A percentile compares a stretch with the other conserved stretches of the same genome.
Evolutionary conservation across 2,113 vertebrate species (phyloP).

Genomic region (Hippoglossus stenolepis): DNA sequence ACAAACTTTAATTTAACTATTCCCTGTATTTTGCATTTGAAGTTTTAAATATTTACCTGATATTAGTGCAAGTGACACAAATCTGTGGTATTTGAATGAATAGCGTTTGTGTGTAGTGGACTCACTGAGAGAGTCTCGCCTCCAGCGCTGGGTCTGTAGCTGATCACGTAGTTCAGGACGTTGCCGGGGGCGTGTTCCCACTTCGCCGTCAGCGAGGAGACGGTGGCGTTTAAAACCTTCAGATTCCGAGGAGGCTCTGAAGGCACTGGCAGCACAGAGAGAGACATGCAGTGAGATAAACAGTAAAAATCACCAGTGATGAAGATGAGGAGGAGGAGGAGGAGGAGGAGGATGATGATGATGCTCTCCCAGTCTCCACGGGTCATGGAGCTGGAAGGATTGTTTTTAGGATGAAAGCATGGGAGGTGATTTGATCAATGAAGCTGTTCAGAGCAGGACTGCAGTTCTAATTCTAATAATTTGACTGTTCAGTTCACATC

Average conservation of each 20-base stretch:
- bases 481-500: background rate
- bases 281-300: conserved; percentile 20
- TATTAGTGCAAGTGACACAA: too few species aligned
- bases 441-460: conserved; percentile 40
- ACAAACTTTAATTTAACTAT: too few species aligned
- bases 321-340: conserved; percentile 11
- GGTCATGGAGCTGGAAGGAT: background rate
- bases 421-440: background rate
- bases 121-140: conserved; percentile 86
- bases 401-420: conserved; percentile 7
- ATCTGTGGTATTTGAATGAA: too few species aligned
- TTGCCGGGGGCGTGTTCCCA: conserved; percentile 92
- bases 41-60: too few species aligned
- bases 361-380: background rate
- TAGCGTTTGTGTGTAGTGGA: background rate
- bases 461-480: conserved; percentile 14
- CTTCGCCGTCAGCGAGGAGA: conserved; percentile 87
- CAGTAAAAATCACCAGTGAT: background rate
- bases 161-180: conserved; percentile 90
- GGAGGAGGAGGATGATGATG: background rate
- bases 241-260: conserved; percentile 90
- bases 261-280: conserved; percentile 79
- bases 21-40: too few species aligned
- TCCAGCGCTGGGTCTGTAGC: conserved; percentile 83
- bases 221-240: conserved; percentile 92